These are phyloP conservation scores for Maniola jurtina DNA, from an alignment of 1,140 invertebrate genomes.

Conservation along the genomic window DNA sequence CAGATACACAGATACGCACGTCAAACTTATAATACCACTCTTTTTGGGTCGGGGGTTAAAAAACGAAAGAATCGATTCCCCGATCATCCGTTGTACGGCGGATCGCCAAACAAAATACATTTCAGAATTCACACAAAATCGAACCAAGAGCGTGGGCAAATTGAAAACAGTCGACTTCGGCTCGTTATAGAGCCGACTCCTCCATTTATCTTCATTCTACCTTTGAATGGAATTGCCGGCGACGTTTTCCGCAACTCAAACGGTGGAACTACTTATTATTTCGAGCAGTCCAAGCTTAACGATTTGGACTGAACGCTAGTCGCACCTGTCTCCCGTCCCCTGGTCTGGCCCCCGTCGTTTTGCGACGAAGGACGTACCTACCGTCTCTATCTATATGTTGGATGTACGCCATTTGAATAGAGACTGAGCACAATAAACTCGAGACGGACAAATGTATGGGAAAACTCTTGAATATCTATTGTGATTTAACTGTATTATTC, in stretches of 20 bases:
- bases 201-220: conserved; percentile 75
- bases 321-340: conserved; percentile 55
- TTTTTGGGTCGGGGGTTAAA: no score
- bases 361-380: conserved; percentile 8
- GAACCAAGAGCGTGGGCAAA: conserved; percentile 60
- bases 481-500: not conserved
- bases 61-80: conserved; percentile 7
- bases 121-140: conserved; percentile 65
- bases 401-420: conserved; percentile 13
- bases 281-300: conserved; percentile 66
- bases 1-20: no score
- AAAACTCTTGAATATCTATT: not conserved
- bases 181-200: conserved; percentile 68
- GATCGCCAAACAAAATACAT: conserved; percentile 47
- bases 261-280: conserved; percentile 73
- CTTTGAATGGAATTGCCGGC: conserved; percentile 73
- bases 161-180: conserved; percentile 71
- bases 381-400: conserved; percentile 12
- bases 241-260: conserved; percentile 73
- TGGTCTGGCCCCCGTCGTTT: conserved; percentile 16
- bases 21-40: no score
- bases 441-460: not conserved
- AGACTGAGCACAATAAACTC: conserved; percentile 10
- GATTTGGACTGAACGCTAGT: conserved; percentile 56
- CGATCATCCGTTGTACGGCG: conserved; percentile 10